Base-by-base conservation (phyloP, 2,113 vertebrate species). In the Actenoides hombroni region DNA sequence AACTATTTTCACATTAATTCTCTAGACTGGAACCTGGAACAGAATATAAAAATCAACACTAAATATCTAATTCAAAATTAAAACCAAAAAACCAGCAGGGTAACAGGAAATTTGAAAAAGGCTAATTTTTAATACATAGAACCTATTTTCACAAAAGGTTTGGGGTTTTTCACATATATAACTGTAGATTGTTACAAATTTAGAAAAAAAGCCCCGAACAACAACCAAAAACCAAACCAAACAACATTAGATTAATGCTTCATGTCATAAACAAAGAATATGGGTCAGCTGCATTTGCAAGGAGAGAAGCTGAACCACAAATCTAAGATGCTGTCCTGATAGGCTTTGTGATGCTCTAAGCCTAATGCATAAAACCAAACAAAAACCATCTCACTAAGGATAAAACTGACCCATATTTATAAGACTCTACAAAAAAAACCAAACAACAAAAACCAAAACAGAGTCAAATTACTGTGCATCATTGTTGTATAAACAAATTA, bases 271-370 rank as follows among this genome's bases (percentile, higher is more conserved):
- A 40, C 26, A 73, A 91, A 69, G 85, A 93, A 85, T 87, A 93
- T 83, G 61, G 87, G 88, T 87, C 90, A 95, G 63, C 48, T 73
- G 79, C 79, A 88, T 92, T 73, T 80, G 75, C 63, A 88, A 73
- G 67, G 71, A 83, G 80, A 64, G 56, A 80, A 86, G 79, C 79
- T 93, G 63, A 95, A 90, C 10, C 44, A 90, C 56, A 83, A 61
- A 80, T 61, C 40, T 74, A 92, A 85, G 83, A 95, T 48, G 29
- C 23, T 74, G 40, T 35, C 44, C 64, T 74, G 76, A 83, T 9
- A 75, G 40, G 40, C 51, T 95, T 83, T 90, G 67, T 49, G 85
- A 86, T 20, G 51, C 57, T 56, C 26, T 92, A 85, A 96, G 54
- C 61, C 42, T 88, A 65, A 57, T 21, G 13, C 40, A 59, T 28